Base-by-base conservation (phyloP, 2,888 invertebrate species). In the Diploptera punctata region DNA sequence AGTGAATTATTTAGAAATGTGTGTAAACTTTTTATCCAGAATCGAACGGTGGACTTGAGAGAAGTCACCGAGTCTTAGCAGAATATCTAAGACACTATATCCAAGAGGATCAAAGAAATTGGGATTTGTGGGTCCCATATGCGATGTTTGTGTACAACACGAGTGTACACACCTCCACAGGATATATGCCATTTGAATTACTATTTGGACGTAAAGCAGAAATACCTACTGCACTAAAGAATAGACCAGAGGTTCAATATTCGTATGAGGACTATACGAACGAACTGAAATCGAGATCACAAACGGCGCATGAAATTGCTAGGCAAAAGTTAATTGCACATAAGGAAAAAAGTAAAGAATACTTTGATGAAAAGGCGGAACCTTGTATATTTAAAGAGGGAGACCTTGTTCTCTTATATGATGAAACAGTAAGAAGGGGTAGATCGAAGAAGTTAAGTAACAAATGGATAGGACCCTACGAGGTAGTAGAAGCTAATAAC, bases 1-100 rank as follows among this genome's bases (percentile, higher is more conserved):
- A 78, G 77, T 10, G 68, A 72, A 2, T n/a, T 80, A 3, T 77
- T 78, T 65, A 71, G 77, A 68, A 77, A 78, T 19, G 26, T 77
- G 44, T 72, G 60, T n/a, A 38, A 29, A 26, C n/a, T 61, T 7
- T n/a, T 21, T n/a, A 43, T 0, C 71, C 67, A 1, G 24, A 54
- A 13, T 31, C 29, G 1, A 71, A 71, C 43, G 65, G 65, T 1
- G 31, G n/a, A 3, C 9, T 71, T 9, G 67, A 67, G 18, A 43
- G 67, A 19, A 26, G 54, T 7, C 71, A 67, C 52, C 29, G 70
- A 9, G 61, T 49, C 1, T 49, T 65, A 9, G 57, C 4, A 0
- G 71, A 67, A 19, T 57, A 47, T 31, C 18, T 72, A 21, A n/a
- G 61, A 1, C 71, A 60, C n/a, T 67, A 67, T 38, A 54, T 67